A percentile compares a stretch with the other conserved stretches of the same genome.
phyloP scores from a whole-genome alignment of 2,888 invertebrate species.

The Hoplodrina blanda region DNA sequence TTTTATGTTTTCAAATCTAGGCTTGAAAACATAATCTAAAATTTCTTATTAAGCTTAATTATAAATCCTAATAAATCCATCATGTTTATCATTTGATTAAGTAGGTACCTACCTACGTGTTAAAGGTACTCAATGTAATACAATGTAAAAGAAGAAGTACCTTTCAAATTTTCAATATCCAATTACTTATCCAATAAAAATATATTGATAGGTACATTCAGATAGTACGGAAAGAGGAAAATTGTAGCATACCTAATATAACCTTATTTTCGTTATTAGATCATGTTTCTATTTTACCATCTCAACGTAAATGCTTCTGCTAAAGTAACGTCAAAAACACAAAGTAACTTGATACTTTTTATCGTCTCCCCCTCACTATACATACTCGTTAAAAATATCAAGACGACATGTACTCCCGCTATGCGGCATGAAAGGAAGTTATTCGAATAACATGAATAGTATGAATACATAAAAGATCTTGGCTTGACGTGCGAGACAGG shows the following conservation, averaged over 20 bases:
- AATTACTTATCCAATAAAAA: constrained; percentile 7
- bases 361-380: constrained; percentile 3
- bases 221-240: neutral
- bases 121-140: neutral
- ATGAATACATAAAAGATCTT: constrained; percentile 47
- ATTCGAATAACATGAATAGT: constrained; percentile 45
- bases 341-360: constrained; percentile 24
- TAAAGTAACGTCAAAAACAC: constrained; percentile 5
- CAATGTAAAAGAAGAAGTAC: neutral
- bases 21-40: too few relatives aligned
- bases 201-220: constrained; percentile 16
- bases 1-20: neutral
- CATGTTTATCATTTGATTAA: neutral
- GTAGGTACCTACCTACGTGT: neutral
- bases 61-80: neutral
- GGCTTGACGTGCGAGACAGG: constrained; percentile 30
- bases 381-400: constrained; percentile 36
- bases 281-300: constrained; percentile 24
- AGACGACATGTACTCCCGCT: constrained; percentile 18
- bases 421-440: constrained; percentile 35
- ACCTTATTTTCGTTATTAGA: constrained; percentile 21
- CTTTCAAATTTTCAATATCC: neutral
- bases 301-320: constrained; percentile 2
- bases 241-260: constrained; percentile 3
- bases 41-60: neutral